A percentile compares a stretch with the other conserved stretches of the same genome.
phyloP scores from a whole-genome alignment of 2,888 invertebrate genomes.

The Halictus quadricinctus region DNA sequence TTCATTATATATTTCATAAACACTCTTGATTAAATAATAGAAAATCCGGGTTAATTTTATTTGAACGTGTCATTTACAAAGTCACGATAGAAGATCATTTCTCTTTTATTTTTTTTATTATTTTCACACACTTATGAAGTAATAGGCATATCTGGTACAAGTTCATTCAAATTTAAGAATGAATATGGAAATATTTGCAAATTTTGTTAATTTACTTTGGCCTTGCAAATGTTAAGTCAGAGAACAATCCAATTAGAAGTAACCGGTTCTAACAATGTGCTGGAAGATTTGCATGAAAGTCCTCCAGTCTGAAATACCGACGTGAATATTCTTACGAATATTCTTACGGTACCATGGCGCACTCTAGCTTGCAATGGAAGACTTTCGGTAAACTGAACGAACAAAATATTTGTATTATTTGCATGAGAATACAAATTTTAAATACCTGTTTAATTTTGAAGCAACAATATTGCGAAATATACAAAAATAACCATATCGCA shows the following conservation, averaged over 20 bases:
- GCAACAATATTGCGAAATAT: neutral
- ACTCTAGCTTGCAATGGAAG: slow-evolving; percentile 26
- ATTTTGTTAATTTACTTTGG: neutral
- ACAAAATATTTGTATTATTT: neutral
- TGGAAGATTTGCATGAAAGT: slow-evolving; percentile 30
- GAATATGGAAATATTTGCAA: neutral
- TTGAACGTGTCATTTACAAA: too few relatives aligned
- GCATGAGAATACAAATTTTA: neutral
- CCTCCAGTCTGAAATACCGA: slow-evolving; percentile 45
- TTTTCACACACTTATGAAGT: too few relatives aligned
- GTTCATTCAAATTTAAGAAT: neutral
- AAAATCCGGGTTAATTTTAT: too few relatives aligned
- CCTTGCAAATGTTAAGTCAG: neutral
- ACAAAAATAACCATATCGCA: neutral
- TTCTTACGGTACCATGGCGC: slow-evolving; percentile 42
- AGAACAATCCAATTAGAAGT: neutral
- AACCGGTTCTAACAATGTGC: neutral
- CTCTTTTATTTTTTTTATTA: too few relatives aligned
- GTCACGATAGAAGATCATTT: neutral
- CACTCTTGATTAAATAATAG: too few relatives aligned
- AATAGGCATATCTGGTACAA: neutral
- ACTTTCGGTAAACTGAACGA: neutral
- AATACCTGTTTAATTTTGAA: neutral
- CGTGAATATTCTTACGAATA: slow-evolving; percentile 23
- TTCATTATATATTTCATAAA: too few relatives aligned